Conservation (phyloP, 2,888 invertebrate species). For the Bhutanitis thaidina region DNA sequence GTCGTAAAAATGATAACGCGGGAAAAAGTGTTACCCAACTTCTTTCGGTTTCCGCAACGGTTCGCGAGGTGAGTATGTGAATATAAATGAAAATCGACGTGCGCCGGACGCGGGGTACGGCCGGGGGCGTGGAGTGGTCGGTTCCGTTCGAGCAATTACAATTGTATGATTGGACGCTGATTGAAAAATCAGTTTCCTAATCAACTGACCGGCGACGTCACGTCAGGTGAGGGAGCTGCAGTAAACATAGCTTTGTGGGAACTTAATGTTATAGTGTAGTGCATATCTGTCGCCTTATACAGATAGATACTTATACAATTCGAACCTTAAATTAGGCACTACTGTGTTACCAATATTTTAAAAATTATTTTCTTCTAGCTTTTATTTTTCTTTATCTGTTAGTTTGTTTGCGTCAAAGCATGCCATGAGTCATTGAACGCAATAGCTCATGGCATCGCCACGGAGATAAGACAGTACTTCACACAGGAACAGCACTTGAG, state of each 20-base stretch:
- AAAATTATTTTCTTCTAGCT: too few relatives aligned
- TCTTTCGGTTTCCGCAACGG: slow-evolving; percentile 5
- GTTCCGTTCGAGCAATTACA: slow-evolving; percentile 71
- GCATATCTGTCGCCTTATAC: too few relatives aligned
- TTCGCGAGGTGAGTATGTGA: not conserved
- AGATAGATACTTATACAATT: too few relatives aligned
- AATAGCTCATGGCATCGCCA: too few relatives aligned
- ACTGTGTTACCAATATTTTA: too few relatives aligned
- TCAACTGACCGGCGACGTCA: slow-evolving; percentile 46
- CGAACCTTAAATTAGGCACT: too few relatives aligned
- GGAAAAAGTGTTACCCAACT: slow-evolving; percentile 1
- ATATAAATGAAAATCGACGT: slow-evolving; percentile 18
- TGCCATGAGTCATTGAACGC: too few relatives aligned
- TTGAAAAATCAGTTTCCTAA: slow-evolving; percentile 74
- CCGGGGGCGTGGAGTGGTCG: slow-evolving; percentile 59
- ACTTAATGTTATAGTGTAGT: not conserved
- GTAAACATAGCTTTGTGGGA: not conserved
- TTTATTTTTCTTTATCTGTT: too few relatives aligned
- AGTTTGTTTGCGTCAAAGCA: too few relatives aligned
- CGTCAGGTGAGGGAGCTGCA: slow-evolving; percentile 14
- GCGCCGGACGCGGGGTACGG: slow-evolving; percentile 45
- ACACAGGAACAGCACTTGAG: too few relatives aligned
- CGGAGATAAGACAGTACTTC: too few relatives aligned
- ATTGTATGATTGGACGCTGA: slow-evolving; percentile 72
- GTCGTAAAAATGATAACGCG: too few relatives aligned